Percentiles rank a stretch among this genome's conserved stretches.
These are phyloP conservation scores for Uropsilus gracilis DNA, from an alignment of 2,113 vertebrate species.

Conservation along the genomic window DNA sequence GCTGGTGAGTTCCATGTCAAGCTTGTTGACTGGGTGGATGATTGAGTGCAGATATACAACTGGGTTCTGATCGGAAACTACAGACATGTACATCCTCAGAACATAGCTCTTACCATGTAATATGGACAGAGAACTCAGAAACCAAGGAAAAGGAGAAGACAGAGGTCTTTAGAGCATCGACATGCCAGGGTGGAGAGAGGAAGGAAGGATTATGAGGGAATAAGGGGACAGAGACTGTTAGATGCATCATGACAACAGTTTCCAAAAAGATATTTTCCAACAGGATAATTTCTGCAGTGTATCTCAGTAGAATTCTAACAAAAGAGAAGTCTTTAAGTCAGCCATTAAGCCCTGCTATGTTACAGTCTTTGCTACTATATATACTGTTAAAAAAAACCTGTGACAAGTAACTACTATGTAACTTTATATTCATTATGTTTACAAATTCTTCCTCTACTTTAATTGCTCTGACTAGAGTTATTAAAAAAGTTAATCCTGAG, in stretches of 20 bases:
- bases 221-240: background rate
- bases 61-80: background rate
- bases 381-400: background rate
- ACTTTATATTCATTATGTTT: background rate
- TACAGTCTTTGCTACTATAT: background rate
- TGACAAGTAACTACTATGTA: background rate
- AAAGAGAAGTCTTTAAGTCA: background rate
- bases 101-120: background rate
- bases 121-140: background rate
- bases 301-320: accelerated
- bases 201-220: background rate
- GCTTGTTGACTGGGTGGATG: background rate
- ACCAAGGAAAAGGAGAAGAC: background rate
- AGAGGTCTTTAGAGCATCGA: background rate
- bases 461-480: background rate
- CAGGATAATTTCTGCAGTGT: background rate
- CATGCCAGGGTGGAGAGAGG: accelerated
- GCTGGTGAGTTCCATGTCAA: background rate
- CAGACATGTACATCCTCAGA: background rate
- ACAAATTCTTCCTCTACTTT: background rate
- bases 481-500: slow-evolving; percentile 6
- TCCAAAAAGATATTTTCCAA: background rate
- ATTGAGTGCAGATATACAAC: background rate
- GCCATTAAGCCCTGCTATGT: background rate
- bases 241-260: background rate